Percentiles rank a stretch among this genome's conserved stretches.
phyloP scores from a whole-genome alignment of 1,140 invertebrate species.

The Vanessa tameamea region DNA sequence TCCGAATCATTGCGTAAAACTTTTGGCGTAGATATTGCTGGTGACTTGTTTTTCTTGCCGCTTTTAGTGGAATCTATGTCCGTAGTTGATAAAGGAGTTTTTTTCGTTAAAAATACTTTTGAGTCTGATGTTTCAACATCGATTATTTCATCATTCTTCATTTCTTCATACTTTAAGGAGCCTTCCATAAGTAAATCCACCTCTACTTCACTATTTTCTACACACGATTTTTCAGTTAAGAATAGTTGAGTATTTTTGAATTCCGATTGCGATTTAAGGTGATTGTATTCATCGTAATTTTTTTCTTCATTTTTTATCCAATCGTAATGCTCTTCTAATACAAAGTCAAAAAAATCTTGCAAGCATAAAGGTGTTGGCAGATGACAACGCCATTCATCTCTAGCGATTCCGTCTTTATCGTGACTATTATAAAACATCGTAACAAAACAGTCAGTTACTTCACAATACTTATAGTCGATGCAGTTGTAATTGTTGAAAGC shows the following conservation, averaged over 20 bases:
- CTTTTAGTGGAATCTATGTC: slow-evolving; percentile 48
- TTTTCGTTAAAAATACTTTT: slow-evolving; percentile 39
- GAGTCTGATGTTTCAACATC: slow-evolving; percentile 36
- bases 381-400: slow-evolving; percentile 67
- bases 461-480: slow-evolving; percentile 72
- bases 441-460: slow-evolving; percentile 67
- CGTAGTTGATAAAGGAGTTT: slow-evolving; percentile 42
- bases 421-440: slow-evolving; percentile 74
- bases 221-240: slow-evolving; percentile 47
- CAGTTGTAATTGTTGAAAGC: slow-evolving; percentile 73
- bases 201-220: slow-evolving; percentile 58
- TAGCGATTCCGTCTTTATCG: slow-evolving; percentile 53
- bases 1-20: slow-evolving; percentile 16
- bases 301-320: slow-evolving; percentile 78
- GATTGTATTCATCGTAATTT: slow-evolving; percentile 57
- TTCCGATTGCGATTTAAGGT: slow-evolving; percentile 48
- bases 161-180: slow-evolving; percentile 69
- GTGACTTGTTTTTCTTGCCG: slow-evolving; percentile 55
- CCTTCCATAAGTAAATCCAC: slow-evolving; percentile 69
- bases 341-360: slow-evolving; percentile 81
- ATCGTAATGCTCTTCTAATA: slow-evolving; percentile 74
- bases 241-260: slow-evolving; percentile 50
- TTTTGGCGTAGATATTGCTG: slow-evolving; percentile 43
- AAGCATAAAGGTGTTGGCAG: slow-evolving; percentile 79
- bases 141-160: slow-evolving; percentile 43